Conservation (phyloP, 2,113 vertebrate species). For the Sylvilagus bachmani region DNA sequence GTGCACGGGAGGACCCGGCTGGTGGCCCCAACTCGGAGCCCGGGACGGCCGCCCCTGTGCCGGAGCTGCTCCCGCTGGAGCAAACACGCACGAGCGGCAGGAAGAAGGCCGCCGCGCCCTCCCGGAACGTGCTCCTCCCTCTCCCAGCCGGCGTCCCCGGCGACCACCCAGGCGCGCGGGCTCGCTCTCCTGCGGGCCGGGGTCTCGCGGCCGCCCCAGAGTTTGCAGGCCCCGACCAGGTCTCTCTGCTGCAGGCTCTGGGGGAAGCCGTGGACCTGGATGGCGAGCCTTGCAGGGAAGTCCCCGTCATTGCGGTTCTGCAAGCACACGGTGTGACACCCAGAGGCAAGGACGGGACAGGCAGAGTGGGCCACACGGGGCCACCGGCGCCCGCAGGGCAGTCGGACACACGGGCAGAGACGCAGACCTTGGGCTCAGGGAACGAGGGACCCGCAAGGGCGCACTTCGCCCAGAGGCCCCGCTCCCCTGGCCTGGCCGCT, state of each 20-base stretch:
- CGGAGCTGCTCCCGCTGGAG: not conserved
- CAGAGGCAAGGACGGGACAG: not conserved
- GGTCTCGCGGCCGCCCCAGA: not conserved
- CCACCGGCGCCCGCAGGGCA: not conserved
- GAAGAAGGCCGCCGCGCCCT: not conserved
- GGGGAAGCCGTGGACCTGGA: not conserved
- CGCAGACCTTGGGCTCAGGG: not conserved
- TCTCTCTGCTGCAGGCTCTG: not conserved
- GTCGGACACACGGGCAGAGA: not conserved
- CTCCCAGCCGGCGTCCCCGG: not conserved
- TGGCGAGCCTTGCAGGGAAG: not conserved
- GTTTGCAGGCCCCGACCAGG: not conserved
- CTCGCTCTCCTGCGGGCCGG: not conserved
- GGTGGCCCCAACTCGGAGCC: not conserved
- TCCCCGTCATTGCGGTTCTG: not conserved
- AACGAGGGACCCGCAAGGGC: not conserved
- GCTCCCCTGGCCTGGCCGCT: fast-evolving
- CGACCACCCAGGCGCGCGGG: not conserved
- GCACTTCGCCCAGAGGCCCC: not conserved
- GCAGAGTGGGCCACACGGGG: not conserved
- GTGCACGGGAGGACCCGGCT: not conserved
- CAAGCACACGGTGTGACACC: not conserved
- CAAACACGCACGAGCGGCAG: fast-evolving
- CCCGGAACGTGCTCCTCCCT: too few relatives aligned
- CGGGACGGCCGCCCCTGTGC: not conserved